Conservation (phyloP, 2,113 vertebrate species). For the Opisthocomus hoazin region DNA sequence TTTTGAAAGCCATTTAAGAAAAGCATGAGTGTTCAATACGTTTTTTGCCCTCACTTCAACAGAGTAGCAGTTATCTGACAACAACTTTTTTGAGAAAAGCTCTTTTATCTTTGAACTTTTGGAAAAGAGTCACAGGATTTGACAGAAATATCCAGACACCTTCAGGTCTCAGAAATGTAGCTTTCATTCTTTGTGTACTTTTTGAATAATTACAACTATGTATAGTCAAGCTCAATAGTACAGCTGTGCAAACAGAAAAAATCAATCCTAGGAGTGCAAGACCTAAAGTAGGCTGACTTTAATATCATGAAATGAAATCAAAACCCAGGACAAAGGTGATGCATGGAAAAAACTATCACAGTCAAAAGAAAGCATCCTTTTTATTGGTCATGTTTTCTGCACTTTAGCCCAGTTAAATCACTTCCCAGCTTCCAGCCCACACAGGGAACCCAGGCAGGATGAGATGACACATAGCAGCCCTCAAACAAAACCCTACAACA, state of each 20-base stretch:
- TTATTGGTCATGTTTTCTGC: background rate
- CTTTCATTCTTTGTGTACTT: background rate
- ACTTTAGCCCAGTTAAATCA: background rate
- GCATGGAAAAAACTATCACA: background rate
- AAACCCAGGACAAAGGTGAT: background rate
- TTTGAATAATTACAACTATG: background rate
- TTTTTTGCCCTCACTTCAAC: background rate
- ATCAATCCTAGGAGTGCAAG: background rate
- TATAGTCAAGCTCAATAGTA: background rate
- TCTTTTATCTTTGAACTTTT: background rate
- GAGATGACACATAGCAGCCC: accelerated
- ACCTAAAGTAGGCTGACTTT: background rate
- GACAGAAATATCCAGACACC: background rate
- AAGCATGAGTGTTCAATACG: accelerated
- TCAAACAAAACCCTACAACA: background rate
- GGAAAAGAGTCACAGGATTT: background rate
- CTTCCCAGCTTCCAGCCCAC: background rate
- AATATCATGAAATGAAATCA: background rate
- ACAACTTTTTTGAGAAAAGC: background rate
- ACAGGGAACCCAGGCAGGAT: background rate
- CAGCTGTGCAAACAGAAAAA: background rate
- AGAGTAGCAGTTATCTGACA: background rate
- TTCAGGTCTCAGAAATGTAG: background rate
- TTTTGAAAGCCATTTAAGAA: background rate
- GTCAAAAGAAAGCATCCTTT: background rate